Conservation (phyloP, 2,888 invertebrate species). For the Piscicola geometra region DNA sequence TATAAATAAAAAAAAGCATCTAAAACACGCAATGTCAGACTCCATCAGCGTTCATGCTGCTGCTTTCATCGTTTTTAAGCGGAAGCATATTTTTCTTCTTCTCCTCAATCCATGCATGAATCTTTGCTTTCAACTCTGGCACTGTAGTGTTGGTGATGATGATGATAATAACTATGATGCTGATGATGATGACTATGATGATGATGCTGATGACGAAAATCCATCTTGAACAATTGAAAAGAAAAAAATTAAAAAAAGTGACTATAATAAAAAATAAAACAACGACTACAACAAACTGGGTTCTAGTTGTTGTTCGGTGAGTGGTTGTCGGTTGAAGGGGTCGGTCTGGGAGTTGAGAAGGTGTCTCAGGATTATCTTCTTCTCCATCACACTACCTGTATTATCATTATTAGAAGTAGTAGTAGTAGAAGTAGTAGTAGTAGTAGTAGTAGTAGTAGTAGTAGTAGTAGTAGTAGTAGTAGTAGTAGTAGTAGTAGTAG, state of each 20-base stretch:
- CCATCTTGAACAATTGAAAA: not conserved
- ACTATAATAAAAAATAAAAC: not conserved
- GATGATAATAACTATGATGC: too few species aligned
- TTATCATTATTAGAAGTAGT: too few species aligned
- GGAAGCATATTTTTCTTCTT: slow-evolving; percentile 5
- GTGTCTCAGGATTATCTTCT: slow-evolving; percentile 85
- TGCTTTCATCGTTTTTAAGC: not conserved
- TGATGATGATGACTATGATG: too few species aligned
- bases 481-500: too few species aligned
- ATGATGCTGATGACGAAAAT: not conserved
- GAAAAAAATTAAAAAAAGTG: not conserved
- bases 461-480: too few species aligned
- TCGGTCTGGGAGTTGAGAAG: slow-evolving; percentile 91
- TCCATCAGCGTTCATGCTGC: not conserved
- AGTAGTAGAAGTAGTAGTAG: too few species aligned
- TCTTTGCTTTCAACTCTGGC: slow-evolving; percentile 8
- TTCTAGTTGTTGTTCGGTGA: slow-evolving; percentile 85
- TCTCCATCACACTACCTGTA: slow-evolving; percentile 74
- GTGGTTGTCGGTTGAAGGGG: slow-evolving; percentile 91
- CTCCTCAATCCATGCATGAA: slow-evolving; percentile 5
- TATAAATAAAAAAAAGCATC: too few species aligned
- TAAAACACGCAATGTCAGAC: too few species aligned
- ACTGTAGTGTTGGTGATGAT: too few species aligned
- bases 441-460: too few species aligned
- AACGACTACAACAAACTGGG: slow-evolving; percentile 63